Percentiles rank a stretch among this genome's conserved stretches.
These are phyloP conservation scores for Rhegmatorhina hoffmannsi DNA, from an alignment of 2,113 vertebrate genomes.

Conservation along the genomic window DNA sequence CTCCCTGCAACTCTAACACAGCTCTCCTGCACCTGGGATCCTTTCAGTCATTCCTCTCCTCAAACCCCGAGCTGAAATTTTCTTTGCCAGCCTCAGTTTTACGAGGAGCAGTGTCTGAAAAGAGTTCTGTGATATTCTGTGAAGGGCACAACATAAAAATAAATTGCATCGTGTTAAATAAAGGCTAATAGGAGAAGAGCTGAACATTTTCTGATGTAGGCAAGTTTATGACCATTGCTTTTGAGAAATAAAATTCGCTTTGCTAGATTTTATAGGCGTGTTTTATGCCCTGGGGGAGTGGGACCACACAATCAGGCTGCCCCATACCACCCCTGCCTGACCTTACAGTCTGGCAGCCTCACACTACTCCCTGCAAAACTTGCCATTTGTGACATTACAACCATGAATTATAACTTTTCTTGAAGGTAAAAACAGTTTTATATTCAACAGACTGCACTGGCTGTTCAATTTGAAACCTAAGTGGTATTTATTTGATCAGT, in stretches of 20 bases:
- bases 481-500: conserved; percentile 65
- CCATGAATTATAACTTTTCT: conserved; percentile 46
- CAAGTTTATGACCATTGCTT: not conserved
- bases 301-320: not conserved
- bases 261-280: conserved; percentile 13
- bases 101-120: not conserved
- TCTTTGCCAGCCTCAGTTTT: not conserved
- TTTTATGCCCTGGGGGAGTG: not conserved
- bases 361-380: not conserved
- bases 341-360: not conserved
- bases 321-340: not conserved
- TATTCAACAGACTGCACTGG: conserved; percentile 38
- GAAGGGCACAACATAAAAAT: conserved; percentile 66
- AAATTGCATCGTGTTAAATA: conserved; percentile 36
- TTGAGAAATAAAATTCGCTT: conserved; percentile 36
- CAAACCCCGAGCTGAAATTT: not conserved
- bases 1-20: not conserved
- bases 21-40: not conserved
- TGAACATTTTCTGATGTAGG: not conserved
- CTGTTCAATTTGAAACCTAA: conserved; percentile 37
- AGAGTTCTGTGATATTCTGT: conserved; percentile 11
- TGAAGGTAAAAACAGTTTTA: conserved; percentile 41
- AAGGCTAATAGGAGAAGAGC: conserved; percentile 31
- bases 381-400: conserved; percentile 14
- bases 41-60: not conserved